Base-by-base conservation (phyloP, 2,797 vertebrate genomes). In the Carcharodon carcharias region DNA sequence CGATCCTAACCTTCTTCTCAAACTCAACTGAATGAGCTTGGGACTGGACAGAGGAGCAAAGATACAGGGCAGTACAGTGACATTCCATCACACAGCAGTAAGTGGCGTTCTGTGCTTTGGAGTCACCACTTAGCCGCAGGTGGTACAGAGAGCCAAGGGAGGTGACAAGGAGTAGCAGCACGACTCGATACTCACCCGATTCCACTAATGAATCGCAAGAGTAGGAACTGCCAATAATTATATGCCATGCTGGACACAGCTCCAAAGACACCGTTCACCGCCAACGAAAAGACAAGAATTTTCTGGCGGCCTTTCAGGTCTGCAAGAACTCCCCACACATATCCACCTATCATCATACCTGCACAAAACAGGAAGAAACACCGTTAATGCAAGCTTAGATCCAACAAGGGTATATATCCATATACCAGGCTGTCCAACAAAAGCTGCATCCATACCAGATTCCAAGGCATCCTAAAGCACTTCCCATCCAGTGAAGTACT, bases 311-410 rank as follows among this genome's bases (percentile, higher is more conserved):
- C 98, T 96, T 96, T 97, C 96, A 96, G 97, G 97, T 98, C 98
- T 45, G 98, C 98, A 95, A 98, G 91, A 96, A 97, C 98, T 0
- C 98, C 98, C 98, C 98, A 98, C 88, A 98, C 11, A 96, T 98
- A 98, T 93, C 98, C 98, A 0, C 98, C 98, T 50, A 98, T 96
- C 98, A 98, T 98, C 98, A 98, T 98, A 96, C 98, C 98, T 98
- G 63, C 3, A 82, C 2, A 61, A 54, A 40, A 56, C 4, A 23
- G 61, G 61, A 21, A 93, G 91, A 77, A 80, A 85, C 16, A 96
- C 40, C 35, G 18, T 58, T 23, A 40, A 16, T 21, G 28, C 58
- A 88, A 67, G 58, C 21, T 31, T 14, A 63, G 61, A 63, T 50
- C 31, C 11, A 54, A 85, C 73, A n/a, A 9, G 35, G 61, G 31